These are phyloP conservation scores for Corydoras maculifer DNA, from an alignment of 2,113 vertebrate species.

Conservation along the genomic window DNA sequence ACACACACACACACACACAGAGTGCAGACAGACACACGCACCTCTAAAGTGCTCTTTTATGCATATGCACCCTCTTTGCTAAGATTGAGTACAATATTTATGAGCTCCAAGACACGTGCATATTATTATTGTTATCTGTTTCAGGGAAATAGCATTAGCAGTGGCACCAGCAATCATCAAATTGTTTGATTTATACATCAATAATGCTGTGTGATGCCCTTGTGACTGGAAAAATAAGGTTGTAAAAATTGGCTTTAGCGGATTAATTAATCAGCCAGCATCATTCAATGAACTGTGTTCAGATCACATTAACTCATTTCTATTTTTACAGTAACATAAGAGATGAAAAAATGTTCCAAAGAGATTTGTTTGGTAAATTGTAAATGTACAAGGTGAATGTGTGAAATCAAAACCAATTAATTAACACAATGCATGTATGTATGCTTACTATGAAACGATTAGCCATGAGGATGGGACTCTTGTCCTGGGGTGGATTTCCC, in stretches of 20 bases:
- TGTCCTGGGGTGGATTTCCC: no score
- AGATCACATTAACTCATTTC: slow-evolving; percentile 30
- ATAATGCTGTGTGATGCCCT: slow-evolving; percentile 53
- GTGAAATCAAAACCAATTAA: no score
- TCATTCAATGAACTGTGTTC: slow-evolving; percentile 39
- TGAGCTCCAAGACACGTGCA: slow-evolving; percentile 57
- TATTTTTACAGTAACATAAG: slow-evolving; percentile 37
- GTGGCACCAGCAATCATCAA: slow-evolving; percentile 54
- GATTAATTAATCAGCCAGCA: slow-evolving; percentile 64
- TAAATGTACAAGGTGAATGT: no score
- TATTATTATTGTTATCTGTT: slow-evolving; percentile 65
- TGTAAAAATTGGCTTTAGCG: slow-evolving; percentile 67
- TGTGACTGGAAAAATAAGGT: slow-evolving; percentile 37
- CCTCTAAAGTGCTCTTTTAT: slow-evolving; percentile 53
- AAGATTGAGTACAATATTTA: slow-evolving; percentile 61
- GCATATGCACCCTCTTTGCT: slow-evolving; percentile 49
- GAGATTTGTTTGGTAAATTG: no score
- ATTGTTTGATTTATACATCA: slow-evolving; percentile 68
- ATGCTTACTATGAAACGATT: no score
- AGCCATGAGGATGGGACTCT: no score
- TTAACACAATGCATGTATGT: no score
- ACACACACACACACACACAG: slow-evolving; percentile 39
- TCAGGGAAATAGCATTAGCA: slow-evolving; percentile 54
- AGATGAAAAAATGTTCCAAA: neutral
- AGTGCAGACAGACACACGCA: no score